Percentiles rank a stretch among this genome's conserved stretches.
phyloP scores from a whole-genome alignment of 1,140 invertebrate genomes.

The Asobara japonica region DNA sequence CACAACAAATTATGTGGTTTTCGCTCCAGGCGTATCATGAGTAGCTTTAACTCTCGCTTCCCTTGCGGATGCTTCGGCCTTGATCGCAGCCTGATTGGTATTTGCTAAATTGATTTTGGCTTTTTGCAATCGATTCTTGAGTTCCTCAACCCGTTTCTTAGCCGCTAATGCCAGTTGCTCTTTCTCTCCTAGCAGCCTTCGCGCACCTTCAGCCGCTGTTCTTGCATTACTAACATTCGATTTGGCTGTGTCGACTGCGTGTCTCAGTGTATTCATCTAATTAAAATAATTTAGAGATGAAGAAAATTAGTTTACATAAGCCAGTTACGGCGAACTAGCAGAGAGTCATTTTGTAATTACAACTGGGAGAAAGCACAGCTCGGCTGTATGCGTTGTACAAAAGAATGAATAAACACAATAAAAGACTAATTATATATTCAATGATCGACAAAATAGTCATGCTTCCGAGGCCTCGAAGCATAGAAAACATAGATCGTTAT shows the following conservation, averaged over 20 bases:
- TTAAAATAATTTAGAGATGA: not conserved
- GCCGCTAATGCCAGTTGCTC: slow-evolving; percentile 73
- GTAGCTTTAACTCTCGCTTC: slow-evolving; percentile 66
- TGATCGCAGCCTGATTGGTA: slow-evolving; percentile 72
- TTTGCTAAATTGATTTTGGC: slow-evolving; percentile 70
- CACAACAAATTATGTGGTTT: not conserved
- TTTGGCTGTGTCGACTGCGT: slow-evolving; percentile 65
- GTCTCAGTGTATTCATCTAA: slow-evolving; percentile 46
- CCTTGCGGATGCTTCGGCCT: slow-evolving; percentile 71
- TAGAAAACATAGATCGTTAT: too few species aligned
- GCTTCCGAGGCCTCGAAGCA: too few species aligned
- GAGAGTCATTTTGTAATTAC: not conserved
- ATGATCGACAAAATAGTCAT: too few species aligned
- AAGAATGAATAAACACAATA: too few species aligned
- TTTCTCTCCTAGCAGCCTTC: slow-evolving; percentile 71
- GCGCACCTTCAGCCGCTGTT: slow-evolving; percentile 68
- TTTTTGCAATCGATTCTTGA: slow-evolving; percentile 68
- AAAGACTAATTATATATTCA: too few species aligned
- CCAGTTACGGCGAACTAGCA: not conserved
- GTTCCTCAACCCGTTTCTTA: slow-evolving; percentile 69
- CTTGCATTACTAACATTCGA: slow-evolving; percentile 70
- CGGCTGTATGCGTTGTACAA: too few species aligned
- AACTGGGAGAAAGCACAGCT: too few species aligned
- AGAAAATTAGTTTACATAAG: not conserved
- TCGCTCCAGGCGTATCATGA: not conserved